Conservation (phyloP, 2,888 invertebrate genomes). For the Caenorhabditis afra region DNA sequence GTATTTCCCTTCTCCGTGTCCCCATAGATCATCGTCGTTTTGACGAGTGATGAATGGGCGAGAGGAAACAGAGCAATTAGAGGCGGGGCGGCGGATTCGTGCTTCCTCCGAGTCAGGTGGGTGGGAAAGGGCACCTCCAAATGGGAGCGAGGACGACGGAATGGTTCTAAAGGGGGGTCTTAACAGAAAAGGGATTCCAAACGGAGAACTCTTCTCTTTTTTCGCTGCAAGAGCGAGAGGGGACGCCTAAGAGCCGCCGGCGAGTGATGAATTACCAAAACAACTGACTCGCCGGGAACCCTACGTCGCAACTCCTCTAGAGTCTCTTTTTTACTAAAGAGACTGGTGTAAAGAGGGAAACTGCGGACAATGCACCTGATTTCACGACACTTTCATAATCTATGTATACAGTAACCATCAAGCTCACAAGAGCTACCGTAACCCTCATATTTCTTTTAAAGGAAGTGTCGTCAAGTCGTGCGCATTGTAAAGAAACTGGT, state of each 20-base stretch:
- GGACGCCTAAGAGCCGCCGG: slow-evolving; percentile 19
- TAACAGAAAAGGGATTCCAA: neutral
- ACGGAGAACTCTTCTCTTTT: slow-evolving; percentile 17
- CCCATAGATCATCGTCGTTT: slow-evolving; percentile 54
- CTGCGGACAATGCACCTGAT: too few species aligned
- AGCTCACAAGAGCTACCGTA: too few species aligned
- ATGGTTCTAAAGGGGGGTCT: neutral
- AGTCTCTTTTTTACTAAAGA: too few species aligned
- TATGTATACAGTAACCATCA: too few species aligned
- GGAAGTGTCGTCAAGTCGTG: too few species aligned
- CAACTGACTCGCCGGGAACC: slow-evolving; percentile 50
- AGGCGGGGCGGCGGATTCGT: neutral
- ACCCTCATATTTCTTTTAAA: too few species aligned
- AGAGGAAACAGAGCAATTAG: slow-evolving; percentile 22
- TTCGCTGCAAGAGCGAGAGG: slow-evolving; percentile 4
- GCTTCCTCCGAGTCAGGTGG: slow-evolving; percentile 18
- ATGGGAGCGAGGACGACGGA: neutral
- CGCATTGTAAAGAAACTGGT: too few species aligned
- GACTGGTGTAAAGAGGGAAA: too few species aligned
- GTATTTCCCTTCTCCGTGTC: slow-evolving; percentile 29
- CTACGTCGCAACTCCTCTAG: too few species aligned
- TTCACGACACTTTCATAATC: too few species aligned
- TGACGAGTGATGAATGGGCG: slow-evolving; percentile 28
- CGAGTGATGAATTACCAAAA: slow-evolving; percentile 59
- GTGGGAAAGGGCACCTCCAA: neutral